Base-by-base conservation (phyloP, 2,888 invertebrate species). In the Tridacna gigas region DNA sequence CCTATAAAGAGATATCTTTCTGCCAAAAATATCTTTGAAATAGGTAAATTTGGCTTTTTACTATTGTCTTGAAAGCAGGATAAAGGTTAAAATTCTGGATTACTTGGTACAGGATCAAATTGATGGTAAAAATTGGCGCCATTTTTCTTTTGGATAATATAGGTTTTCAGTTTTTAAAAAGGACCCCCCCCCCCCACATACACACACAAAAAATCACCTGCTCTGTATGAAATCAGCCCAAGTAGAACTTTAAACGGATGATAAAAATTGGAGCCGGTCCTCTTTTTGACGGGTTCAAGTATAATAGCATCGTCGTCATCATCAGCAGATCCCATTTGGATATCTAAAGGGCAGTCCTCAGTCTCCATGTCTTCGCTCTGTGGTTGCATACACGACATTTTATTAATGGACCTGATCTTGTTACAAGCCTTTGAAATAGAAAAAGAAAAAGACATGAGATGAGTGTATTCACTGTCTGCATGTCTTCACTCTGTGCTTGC, bases 181-280 rank as follows among this genome's bases (percentile, higher is more conserved):
- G 37, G 37, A 37, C n/a, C n/a, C n/a, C n/a, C n/a, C n/a, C n/a
- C n/a, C n/a, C n/a, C n/a, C n/a, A n/a, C n/a, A n/a, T n/a, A n/a
- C n/a, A n/a, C n/a, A n/a, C n/a, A 66, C 20, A 75, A 12, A 26
- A 61, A 63, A 63, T 67, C 67, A 66, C 94, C 94, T 26, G 61
- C 74, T 12, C 82, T 84, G 86, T 95, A 95, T 18, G 92, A 90
- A 2, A 88, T 78, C 47, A 91, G 84, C 0, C 94, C 94, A 3
- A 93, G 78, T 0, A 94, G 90, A 22, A 94, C 88, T 71, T 91
- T 91, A 78, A 95, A 91, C 13, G 95, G 95, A 81, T 95, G 95
- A 45, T 95, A 90, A 22, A 84, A 22, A 37, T 87, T 83, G 18
- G 28, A 66, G 37, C 82, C 81, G 25, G 63, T 75, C 20, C 37